phyloP scores from a whole-genome alignment of 2,113 vertebrate species.

The Eretmochelys imbricata region DNA sequence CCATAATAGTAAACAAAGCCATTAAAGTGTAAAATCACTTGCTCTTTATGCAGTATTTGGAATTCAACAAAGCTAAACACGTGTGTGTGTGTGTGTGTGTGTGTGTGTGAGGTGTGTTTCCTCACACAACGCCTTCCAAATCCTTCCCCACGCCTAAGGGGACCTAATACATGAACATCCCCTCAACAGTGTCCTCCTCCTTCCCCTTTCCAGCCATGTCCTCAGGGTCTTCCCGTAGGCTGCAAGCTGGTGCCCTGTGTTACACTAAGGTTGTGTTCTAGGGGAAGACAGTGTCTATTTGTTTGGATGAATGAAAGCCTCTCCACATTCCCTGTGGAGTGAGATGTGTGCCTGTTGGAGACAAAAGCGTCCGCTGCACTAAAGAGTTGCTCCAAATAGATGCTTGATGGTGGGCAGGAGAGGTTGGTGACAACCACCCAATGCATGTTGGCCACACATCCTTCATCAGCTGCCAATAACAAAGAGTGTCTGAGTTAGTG shows the following conservation, averaged over 20 bases:
- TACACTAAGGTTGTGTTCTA: neutral
- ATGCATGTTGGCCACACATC: too few species aligned
- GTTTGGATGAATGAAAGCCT: neutral
- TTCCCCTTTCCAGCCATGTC: neutral
- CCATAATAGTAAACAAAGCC: neutral
- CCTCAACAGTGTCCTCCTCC: neutral
- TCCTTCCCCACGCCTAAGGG: neutral
- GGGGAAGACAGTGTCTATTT: neutral
- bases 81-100: too few species aligned
- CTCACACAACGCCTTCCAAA: too few species aligned
- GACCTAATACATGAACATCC: neutral
- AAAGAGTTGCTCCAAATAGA: neutral
- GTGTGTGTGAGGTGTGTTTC: too few species aligned
- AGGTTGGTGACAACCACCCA: neutral
- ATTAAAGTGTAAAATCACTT: neutral
- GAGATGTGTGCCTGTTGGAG: too few species aligned
- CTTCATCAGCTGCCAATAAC: neutral
- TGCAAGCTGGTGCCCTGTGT: neutral
- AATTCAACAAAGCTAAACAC: too few species aligned
- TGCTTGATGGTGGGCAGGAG: neutral
- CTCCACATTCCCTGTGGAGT: neutral
- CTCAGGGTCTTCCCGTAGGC: neutral
- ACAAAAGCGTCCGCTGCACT: too few species aligned
- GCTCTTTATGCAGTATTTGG: too few species aligned
- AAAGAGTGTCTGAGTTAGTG: neutral